These are phyloP conservation scores for Notolabrus celidotus DNA, from an alignment of 2,797 vertebrate genomes.

Conservation along the genomic window DNA sequence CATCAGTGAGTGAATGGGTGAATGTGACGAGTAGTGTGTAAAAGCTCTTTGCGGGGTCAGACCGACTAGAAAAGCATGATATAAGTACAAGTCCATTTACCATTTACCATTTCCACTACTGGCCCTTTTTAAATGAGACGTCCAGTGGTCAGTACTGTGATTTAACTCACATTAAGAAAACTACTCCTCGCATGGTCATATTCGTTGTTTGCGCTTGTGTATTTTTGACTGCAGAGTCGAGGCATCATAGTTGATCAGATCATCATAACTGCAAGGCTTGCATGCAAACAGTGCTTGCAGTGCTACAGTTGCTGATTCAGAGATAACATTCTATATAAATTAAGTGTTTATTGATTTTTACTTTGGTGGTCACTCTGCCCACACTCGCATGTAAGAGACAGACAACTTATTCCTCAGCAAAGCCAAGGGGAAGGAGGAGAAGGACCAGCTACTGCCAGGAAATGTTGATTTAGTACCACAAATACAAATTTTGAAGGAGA, in stretches of 20 bases:
- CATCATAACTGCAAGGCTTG: background rate
- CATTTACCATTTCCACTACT: no score
- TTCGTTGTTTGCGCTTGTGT: background rate
- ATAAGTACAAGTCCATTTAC: no score
- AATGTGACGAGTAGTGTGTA: no score
- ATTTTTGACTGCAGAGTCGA: background rate
- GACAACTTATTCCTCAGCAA: conserved; percentile 13
- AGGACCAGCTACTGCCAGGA: background rate
- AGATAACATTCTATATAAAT: conserved; percentile 29
- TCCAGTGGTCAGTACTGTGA: background rate
- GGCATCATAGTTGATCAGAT: conserved; percentile 18
- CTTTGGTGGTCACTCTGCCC: conserved; percentile 21
- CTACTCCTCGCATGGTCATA: background rate
- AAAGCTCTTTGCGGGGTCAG: no score
- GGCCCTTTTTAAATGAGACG: background rate
- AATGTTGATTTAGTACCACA: background rate
- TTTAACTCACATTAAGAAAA: background rate
- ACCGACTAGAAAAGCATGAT: no score
- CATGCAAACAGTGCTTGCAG: conserved; percentile 6
- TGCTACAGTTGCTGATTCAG: conserved; percentile 36
- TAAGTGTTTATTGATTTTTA: conserved; percentile 38
- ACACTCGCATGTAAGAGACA: conserved; percentile 19
- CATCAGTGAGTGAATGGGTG: no score
- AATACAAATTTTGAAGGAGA: background rate
- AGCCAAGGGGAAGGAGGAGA: conserved; percentile 6